Conservation (phyloP, 2,113 vertebrate species). For the Marmota monax region DNA sequence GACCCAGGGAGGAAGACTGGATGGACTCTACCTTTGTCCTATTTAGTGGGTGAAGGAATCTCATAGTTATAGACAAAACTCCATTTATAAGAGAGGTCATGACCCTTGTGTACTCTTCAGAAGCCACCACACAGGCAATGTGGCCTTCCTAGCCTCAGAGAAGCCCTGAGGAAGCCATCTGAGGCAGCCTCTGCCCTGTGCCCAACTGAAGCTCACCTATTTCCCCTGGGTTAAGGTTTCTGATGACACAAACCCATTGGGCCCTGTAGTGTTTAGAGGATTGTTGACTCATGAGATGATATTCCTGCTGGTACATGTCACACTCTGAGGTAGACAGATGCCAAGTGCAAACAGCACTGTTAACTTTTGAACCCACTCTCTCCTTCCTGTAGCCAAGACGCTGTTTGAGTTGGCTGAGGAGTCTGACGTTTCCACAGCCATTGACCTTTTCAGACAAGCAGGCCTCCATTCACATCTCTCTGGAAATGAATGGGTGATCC, state of each 20-base stretch:
- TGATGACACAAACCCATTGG: background rate
- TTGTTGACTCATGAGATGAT: slow-evolving; percentile 21
- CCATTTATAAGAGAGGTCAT: background rate
- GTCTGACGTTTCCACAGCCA: slow-evolving; percentile 90
- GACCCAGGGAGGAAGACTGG: no score
- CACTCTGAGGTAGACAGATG: background rate
- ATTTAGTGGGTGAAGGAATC: background rate
- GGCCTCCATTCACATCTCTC: slow-evolving; percentile 92
- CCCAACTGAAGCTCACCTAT: no score
- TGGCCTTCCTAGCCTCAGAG: background rate
- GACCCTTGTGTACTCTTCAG: background rate
- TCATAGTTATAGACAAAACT: background rate
- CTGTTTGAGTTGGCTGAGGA: slow-evolving; percentile 94
- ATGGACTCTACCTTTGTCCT: background rate
- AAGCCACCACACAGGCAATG: background rate
- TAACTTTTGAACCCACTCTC: slow-evolving; percentile 58
- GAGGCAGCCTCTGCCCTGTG: background rate
- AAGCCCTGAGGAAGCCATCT: background rate
- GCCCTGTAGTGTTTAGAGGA: background rate
- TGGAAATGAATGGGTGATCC: slow-evolving; percentile 92
- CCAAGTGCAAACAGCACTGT: slow-evolving; percentile 20
- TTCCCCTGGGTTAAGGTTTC: no score
- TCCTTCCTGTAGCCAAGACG: slow-evolving; percentile 92
- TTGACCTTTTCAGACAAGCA: slow-evolving; percentile 92
- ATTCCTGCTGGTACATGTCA: slow-evolving; percentile 38